phyloP scores from a whole-genome alignment of 2,797 vertebrate genomes.

The Sardinella longiceps region DNA sequence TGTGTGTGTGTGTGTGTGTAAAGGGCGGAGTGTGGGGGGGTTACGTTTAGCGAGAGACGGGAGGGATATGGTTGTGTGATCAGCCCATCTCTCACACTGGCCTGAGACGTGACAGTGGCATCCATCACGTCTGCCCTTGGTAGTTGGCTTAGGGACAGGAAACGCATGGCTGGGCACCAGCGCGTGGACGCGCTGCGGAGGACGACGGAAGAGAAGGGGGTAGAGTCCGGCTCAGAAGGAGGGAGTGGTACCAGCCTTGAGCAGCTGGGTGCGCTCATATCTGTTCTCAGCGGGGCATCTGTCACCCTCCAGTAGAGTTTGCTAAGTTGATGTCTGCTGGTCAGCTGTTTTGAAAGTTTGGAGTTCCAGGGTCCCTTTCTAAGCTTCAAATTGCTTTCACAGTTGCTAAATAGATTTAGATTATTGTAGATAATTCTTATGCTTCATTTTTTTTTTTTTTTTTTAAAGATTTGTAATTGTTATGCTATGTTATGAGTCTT shows the following conservation, averaged over 20 bases:
- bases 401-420: not conserved
- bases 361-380: not conserved
- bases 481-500: not conserved
- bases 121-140: conserved; percentile 65
- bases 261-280: not conserved
- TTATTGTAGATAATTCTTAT: not conserved
- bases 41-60: conserved; percentile 53
- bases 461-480: not conserved
- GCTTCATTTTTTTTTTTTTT: not conserved
- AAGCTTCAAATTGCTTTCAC: not conserved
- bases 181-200: conserved; percentile 50
- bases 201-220: conserved; percentile 17
- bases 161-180: conserved; percentile 48
- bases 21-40: not conserved
- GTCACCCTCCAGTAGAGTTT: not conserved
- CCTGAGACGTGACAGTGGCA: conserved; percentile 58
- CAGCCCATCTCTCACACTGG: conserved; percentile 70
- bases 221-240: conserved; percentile 48
- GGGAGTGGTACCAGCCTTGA: not conserved
- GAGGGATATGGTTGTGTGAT: conserved; percentile 68
- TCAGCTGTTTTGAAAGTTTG: not conserved
- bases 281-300: not conserved
- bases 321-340: not conserved
- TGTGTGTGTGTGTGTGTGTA: conserved; percentile 27
- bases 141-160: conserved; percentile 50